Conservation (phyloP, 2,113 vertebrate genomes). For the Ailuropoda melanoleuca region DNA sequence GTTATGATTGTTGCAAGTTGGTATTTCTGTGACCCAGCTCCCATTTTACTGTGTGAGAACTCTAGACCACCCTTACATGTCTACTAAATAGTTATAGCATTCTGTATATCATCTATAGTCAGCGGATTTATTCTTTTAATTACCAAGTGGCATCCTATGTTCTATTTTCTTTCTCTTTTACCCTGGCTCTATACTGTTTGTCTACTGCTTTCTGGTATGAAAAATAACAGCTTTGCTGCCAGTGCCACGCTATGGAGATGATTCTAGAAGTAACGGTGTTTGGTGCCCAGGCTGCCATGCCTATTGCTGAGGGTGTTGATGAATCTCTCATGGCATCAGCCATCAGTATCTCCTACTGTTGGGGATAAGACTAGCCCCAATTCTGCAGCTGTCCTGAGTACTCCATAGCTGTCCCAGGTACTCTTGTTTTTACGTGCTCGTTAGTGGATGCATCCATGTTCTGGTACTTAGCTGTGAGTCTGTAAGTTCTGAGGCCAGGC, state of each 20-base stretch:
- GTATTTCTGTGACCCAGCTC: not conserved
- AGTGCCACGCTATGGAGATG: not conserved
- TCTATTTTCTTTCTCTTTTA: not conserved
- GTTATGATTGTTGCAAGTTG: constrained; percentile 8
- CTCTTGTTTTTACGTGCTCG: not conserved
- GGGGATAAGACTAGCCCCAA: not conserved
- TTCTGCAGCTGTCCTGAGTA: not conserved
- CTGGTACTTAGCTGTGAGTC: not conserved
- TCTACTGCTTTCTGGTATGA: not conserved
- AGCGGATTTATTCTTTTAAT: not conserved
- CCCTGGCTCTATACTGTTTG: not conserved
- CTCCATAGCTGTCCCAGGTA: not conserved
- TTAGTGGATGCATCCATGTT: not conserved
- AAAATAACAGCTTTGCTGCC: not conserved
- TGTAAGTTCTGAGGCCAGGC: not conserved
- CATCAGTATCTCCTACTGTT: not conserved
- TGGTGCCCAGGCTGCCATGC: not conserved
- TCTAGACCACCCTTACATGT: not conserved
- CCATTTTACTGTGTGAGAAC: not conserved
- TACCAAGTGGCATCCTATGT: not conserved
- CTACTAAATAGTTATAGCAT: not conserved
- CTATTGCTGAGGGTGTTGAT: not conserved
- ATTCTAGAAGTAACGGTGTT: not conserved
- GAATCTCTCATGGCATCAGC: not conserved
- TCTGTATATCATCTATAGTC: not conserved